Base-by-base conservation (phyloP, 2,888 invertebrate species). In the Rotaria socialis region DNA sequence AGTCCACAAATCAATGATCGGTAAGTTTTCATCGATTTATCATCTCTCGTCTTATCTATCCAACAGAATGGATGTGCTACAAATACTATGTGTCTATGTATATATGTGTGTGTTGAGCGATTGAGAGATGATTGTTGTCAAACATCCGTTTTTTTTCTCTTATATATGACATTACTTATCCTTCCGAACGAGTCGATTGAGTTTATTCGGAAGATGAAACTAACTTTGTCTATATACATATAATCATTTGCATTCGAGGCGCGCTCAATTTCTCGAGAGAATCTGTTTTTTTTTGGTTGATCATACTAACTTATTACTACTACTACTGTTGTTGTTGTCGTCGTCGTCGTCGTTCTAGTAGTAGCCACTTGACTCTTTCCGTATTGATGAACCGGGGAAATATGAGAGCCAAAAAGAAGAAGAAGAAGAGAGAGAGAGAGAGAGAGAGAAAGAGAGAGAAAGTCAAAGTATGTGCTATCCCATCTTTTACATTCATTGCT, bases 1-100 rank as follows among this genome's bases (percentile, higher is more conserved):
- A 67, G 67, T 67, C 80, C 43, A 80, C 80, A 43, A 47, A 47
- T 80, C 41, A 22, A 80, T 47, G 80, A 80, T 47, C 47, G 80
- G 80, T 80, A 80, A 47, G 80, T 80, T 80, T 47, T 80, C 80
- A 47, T 47, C 80, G 14, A 43, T 80, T 80, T 80, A 67, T 67
- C 67, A 67, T 67, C 35, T 67, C 35, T 67, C 35, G 6, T 67
- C 67, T 67, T 67, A 67, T 67, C 67, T 67, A 35, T 67, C 5
- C 19, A 67, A 67, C 67, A 27, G 35, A 67, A 67, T 67, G 35
- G 67, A 35, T 67, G 35, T 67, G 35, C 67, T 67, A 35, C 35
- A 35, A 67, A 67, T 67, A 67, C 35, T 35, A 67, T 35, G 35
- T 55, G 55, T 50, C 50, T 50, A 50, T 67, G 67, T 35, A 35